Percentiles rank a stretch among this genome's conserved stretches.
Conservation (phyloP, 64 coral and sea anemone genomes). For the Montipora efflorescens region DNA sequence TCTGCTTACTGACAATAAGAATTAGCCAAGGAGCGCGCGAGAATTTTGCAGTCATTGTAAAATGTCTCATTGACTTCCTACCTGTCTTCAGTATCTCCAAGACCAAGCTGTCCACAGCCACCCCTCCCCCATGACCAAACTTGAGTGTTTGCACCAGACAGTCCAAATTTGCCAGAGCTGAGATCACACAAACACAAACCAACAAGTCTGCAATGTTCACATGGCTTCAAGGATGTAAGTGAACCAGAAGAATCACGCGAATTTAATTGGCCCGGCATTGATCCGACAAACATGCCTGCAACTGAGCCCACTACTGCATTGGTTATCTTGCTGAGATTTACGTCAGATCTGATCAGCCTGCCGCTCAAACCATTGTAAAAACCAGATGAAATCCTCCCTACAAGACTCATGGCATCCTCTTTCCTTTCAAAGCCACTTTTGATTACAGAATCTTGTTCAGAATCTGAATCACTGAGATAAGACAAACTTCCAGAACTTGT, state of each 20-base stretch:
- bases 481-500: conserved; percentile 25
- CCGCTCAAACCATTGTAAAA: conserved; percentile 19
- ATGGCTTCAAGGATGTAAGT: conserved; percentile 31
- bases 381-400: neutral
- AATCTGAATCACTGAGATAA: conserved; percentile 74
- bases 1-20: too few relatives aligned
- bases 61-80: neutral
- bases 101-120: conserved; percentile 82
- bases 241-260: conserved; percentile 32
- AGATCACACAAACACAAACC: conserved; percentile 76
- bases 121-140: conserved; percentile 93
- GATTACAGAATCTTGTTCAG: conserved; percentile 39
- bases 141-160: conserved; percentile 80
- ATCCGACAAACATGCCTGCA: conserved; percentile 82
- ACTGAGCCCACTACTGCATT: conserved; percentile 90
- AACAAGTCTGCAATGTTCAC: conserved; percentile 57
- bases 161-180: conserved; percentile 33
- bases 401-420: neutral
- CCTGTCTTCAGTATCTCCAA: conserved; percentile 79
- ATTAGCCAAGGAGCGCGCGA: too few relatives aligned
- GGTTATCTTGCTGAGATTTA: conserved; percentile 87
- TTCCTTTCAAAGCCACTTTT: conserved; percentile 16
- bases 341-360: conserved; percentile 67
- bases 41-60: too few relatives aligned
- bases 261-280: conserved; percentile 41